Conservation (phyloP, 2,888 invertebrate species). For the Chymomyza fuscimana region DNA sequence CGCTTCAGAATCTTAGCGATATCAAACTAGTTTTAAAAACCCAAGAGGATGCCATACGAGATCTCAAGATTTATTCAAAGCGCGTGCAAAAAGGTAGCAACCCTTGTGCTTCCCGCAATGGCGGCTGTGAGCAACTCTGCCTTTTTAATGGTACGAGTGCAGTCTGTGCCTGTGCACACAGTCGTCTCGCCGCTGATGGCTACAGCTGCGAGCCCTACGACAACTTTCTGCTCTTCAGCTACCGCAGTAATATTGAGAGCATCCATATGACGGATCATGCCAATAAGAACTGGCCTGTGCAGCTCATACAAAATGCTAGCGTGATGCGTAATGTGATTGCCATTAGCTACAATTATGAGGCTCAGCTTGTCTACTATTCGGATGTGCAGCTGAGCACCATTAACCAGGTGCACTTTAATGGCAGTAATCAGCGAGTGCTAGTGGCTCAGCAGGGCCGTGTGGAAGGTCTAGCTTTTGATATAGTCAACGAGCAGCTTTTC, state of each 20-base stretch:
- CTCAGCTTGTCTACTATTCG: conserved; percentile 89
- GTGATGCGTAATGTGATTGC: conserved; percentile 93
- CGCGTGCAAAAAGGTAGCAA: conserved; percentile 83
- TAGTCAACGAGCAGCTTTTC: conserved; percentile 85
- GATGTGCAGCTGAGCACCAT: conserved; percentile 93
- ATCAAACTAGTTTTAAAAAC: conserved; percentile 82
- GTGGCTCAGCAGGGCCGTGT: conserved; percentile 90
- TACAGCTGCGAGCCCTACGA: conserved; percentile 87
- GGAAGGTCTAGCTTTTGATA: conserved; percentile 91
- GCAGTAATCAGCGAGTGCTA: conserved; percentile 85
- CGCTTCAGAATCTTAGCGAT: conserved; percentile 82
- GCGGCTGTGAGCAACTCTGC: conserved; percentile 90
- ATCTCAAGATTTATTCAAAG: conserved; percentile 84
- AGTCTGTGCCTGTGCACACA: conserved; percentile 91
- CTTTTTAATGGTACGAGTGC: conserved; percentile 85
- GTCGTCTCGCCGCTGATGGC: conserved; percentile 84
- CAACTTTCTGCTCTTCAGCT: conserved; percentile 91
- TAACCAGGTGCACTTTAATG: conserved; percentile 90
- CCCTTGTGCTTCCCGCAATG: conserved; percentile 84
- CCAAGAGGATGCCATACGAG: conserved; percentile 85
- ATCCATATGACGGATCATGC: conserved; percentile 87
- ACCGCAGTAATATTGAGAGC: conserved; percentile 89
- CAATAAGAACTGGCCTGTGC: conserved; percentile 88
- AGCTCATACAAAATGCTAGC: conserved; percentile 86
- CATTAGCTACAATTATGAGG: conserved; percentile 87